Conservation (phyloP, 2,113 vertebrate genomes). For the Leuciscus idus region DNA sequence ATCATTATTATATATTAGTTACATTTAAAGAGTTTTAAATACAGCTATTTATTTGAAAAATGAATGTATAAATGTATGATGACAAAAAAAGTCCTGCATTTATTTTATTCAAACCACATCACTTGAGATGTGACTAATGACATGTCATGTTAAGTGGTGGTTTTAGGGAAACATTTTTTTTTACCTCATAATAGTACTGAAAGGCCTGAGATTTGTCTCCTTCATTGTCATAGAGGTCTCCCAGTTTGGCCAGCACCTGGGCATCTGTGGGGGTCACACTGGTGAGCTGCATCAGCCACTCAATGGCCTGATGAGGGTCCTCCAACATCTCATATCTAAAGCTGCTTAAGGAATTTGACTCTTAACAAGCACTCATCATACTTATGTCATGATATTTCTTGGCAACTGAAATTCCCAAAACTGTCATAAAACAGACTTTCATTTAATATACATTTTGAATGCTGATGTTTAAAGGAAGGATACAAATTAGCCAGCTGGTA, state of each 20-base stretch:
- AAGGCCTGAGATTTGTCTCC: slow-evolving; percentile 96
- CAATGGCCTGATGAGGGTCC: slow-evolving; percentile 88
- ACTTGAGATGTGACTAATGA: no score
- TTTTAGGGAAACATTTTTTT: neutral
- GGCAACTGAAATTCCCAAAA: neutral
- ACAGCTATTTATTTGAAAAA: no score
- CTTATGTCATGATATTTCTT: neutral
- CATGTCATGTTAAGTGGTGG: neutral
- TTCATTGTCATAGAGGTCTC: slow-evolving; percentile 86
- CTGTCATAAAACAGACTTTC: neutral
- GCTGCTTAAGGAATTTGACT: slow-evolving; percentile 75
- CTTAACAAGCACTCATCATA: neutral
- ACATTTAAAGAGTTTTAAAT: no score
- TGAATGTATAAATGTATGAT: no score
- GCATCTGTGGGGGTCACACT: slow-evolving; percentile 91
- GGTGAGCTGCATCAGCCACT: slow-evolving; percentile 93
- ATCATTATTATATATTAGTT: no score
- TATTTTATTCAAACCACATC: neutral
- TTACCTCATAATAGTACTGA: slow-evolving; percentile 93
- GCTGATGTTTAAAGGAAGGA: slow-evolving; percentile 70
- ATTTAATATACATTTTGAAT: neutral
- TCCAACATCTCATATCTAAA: slow-evolving; percentile 88
- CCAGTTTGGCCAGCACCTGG: slow-evolving; percentile 85
- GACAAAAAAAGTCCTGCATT: neutral
- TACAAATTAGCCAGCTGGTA: slow-evolving; percentile 92